Conservation (phyloP, 2,888 invertebrate species). For the Thelaira solivaga region DNA sequence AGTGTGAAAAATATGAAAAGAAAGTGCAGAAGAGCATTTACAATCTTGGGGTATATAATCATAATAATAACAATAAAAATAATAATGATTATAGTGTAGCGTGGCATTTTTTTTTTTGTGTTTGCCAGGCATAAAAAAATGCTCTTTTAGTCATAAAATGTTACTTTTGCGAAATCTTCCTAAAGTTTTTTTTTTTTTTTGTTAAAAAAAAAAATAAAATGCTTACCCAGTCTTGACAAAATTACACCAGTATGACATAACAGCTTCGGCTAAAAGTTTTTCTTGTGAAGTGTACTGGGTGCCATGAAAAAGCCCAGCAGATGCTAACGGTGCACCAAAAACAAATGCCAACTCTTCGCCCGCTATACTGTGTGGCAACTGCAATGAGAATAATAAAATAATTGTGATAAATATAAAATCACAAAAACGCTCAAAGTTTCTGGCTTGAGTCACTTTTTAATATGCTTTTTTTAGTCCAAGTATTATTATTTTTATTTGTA, state of each 20-base stretch:
- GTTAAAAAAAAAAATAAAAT: background rate
- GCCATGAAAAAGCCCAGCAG: slow-evolving; percentile 83
- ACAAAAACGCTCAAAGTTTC: slow-evolving; percentile 1
- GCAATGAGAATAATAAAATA: slow-evolving; percentile 64
- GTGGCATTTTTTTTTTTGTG: slow-evolving; percentile 41
- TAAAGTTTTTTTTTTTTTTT: background rate
- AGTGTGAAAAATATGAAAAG: slow-evolving; percentile 9
- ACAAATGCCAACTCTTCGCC: slow-evolving; percentile 93
- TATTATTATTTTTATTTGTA: slow-evolving; percentile 47
- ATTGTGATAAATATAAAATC: slow-evolving; percentile 17
- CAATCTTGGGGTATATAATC: slow-evolving; percentile 38
- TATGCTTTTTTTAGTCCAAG: background rate
- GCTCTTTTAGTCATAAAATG: background rate
- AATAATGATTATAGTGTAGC: slow-evolving; percentile 42
- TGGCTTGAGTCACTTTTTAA: slow-evolving; percentile 22
- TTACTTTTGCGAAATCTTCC: background rate
- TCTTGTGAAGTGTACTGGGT: slow-evolving; percentile 87
- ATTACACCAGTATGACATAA: slow-evolving; percentile 94
- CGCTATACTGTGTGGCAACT: slow-evolving; percentile 86
- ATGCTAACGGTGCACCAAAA: slow-evolving; percentile 89
- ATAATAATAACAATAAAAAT: slow-evolving; percentile 48
- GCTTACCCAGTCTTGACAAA: slow-evolving; percentile 93
- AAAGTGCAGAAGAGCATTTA: slow-evolving; percentile 5
- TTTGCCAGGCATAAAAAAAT: background rate
- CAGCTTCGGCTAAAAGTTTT: slow-evolving; percentile 87